Evolutionary conservation across 2,888 invertebrate genomes (phyloP), one percentile per base, ranked within the genome.

Genomic region (Heliconius erato): DNA sequence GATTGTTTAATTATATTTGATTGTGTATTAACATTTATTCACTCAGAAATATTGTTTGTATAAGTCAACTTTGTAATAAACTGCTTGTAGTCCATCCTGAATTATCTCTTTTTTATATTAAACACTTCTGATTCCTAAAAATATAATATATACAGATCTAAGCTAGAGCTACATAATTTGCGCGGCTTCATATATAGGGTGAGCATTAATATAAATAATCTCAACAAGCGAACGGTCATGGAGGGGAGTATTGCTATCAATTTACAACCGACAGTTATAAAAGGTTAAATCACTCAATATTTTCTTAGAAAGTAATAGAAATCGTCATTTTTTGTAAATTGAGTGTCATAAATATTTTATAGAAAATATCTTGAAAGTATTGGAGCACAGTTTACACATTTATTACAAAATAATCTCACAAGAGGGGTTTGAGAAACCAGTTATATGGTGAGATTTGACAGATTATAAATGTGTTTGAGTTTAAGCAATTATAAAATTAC

Each of bases 331-430:
- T 35, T 1, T 40, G 23, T 5, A 12, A 54, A 59, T 54, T 19
- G 9, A 23, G 32, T 32, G 35, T 63, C 16, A 3, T 63, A 63
- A 35, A 63, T 54, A 76, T 14, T 32, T 40, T 63, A n/a, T 49
- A 40, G 26, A 80, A 80, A 80, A 68, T 68, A 68, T 80, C 54
- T 69, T 14, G 14, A 67, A 14, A 26, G 71, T 74, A 74, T 68
- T 67, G 68, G 72, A 69, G 68, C 69, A 44, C 59, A 68, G 68
- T 74, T 81, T 80, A 49, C 85, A 88, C 85, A 86, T 88, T 85
- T 86, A 87, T 85, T 84, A 77, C 83, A 86, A 86, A 87, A 86
- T 86, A 86, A 86, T 87, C 86, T 84, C 85, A 78, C 81, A 83
- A 84, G 85, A 79, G 54, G 54, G 79, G n/a, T 82, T 71, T 78